Evolutionary conservation across 2,113 vertebrate genomes (phyloP).

Genomic region (Acrocephalus arundinaceus): DNA sequence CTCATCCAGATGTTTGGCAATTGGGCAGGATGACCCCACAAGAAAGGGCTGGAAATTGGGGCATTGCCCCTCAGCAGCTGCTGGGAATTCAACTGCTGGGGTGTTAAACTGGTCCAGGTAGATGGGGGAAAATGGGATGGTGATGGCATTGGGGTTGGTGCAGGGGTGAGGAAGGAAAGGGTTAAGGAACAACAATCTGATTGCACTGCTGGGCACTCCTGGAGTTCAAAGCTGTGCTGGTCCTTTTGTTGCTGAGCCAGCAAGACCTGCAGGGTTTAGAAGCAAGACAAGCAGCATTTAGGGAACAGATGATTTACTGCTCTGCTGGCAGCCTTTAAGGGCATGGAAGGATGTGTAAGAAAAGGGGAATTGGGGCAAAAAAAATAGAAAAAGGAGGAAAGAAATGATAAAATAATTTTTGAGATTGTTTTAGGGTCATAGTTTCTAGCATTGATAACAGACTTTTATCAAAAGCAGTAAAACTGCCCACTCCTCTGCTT

Average conservation of each 20-base stretch:
- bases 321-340: neutral
- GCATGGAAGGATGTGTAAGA: neutral
- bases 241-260: conserved; percentile 29
- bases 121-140: accelerated
- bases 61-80: neutral
- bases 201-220: neutral
- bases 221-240: neutral
- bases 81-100: neutral
- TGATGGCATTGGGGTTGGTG: neutral
- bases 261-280: neutral
- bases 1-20: neutral
- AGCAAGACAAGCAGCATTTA: neutral
- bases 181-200: neutral
- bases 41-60: neutral
- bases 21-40: accelerated
- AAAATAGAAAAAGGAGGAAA: neutral
- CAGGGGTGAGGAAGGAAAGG: neutral
- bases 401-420: neutral
- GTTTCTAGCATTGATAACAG: neutral
- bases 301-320: neutral
- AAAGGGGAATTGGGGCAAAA: neutral
- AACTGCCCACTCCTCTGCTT: neutral
- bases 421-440: neutral
- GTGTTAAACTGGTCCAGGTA: neutral
- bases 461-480: neutral